Evolutionary conservation across 2,113 vertebrate species (phyloP).

Genomic region (Nerophis lumbriciformis): DNA sequence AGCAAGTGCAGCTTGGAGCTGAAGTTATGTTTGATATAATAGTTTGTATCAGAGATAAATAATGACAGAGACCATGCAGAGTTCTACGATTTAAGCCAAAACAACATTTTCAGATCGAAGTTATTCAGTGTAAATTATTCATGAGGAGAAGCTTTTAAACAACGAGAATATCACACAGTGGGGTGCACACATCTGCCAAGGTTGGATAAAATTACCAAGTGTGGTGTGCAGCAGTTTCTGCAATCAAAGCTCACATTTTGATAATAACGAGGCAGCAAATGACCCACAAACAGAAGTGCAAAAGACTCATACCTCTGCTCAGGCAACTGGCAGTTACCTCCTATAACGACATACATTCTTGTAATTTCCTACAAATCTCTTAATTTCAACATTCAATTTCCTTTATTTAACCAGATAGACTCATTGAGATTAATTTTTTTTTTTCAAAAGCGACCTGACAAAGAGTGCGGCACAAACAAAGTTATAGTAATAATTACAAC

Average conservation of each 20-base stretch:
- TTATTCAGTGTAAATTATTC: neutral
- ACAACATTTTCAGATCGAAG: slow-evolving; percentile 27
- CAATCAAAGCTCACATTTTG: no score
- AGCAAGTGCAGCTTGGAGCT: slow-evolving; percentile 35
- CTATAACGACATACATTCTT: neutral
- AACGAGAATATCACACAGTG: neutral
- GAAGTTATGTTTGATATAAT: slow-evolving; percentile 52
- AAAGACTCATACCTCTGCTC: neutral
- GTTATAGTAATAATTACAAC: no score
- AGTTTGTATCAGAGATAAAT: slow-evolving; percentile 57
- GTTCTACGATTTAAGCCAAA: slow-evolving; percentile 43
- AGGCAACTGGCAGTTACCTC: neutral
- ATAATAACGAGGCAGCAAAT: no score
- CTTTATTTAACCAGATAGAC: no score
- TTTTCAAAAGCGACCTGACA: no score
- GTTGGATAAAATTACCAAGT: neutral
- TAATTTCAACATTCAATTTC: no score
- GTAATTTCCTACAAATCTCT: neutral
- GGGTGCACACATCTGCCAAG: neutral
- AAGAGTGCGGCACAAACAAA: no score
- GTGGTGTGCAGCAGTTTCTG: neutral
- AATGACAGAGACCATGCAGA: slow-evolving; percentile 48
- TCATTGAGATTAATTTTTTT: no score
- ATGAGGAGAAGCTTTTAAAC: no score
- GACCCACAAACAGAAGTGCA: no score